Evolutionary conservation across 2,113 vertebrate species (phyloP), one percentile per base, ranked within the genome.

Genomic region (Arothron firmamentum): DNA sequence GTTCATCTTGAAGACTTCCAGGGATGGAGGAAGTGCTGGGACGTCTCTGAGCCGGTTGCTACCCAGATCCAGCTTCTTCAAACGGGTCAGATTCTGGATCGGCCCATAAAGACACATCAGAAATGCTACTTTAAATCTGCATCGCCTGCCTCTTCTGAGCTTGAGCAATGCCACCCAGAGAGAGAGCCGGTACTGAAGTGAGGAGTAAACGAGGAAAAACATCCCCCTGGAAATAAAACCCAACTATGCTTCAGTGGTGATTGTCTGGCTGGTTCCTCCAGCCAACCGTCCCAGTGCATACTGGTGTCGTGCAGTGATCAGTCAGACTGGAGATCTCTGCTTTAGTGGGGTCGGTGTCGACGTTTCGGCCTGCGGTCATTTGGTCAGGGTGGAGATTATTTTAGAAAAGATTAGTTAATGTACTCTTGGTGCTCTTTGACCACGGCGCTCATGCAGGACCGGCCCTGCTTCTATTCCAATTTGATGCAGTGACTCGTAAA

Each of bases 1-100:
- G 14, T 88, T 93, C 11, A 93, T 63, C 51, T 87, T 92, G 21
- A 94, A 87, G 61, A 93, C 89, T 66, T 92, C 80, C 34, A 93
- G 74, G 42, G 91, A 91, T 6, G 67, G 0, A 0, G 92, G 92
- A 55, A 93, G 84, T 0, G 25, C 57, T 1, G 92, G 92, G 70
- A 92, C 67, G 13, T 62, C 57, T 41, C 85, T 83, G 2, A 93
- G 81, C 2, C 16, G 79, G 79, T 93, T 94, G 47, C 79, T 85
- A 34, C 91, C 88, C 31, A 94, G 84, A 62, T 89, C 90, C 48
- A 93, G 79, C 25, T 59, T 79, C 73, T 87, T 93, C 70, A 94
- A 81, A 63, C 12, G 59, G 56, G 58, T 86, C 82, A 87, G 13
- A 52, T 80, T 85, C 87, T 88, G 20, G 12, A 72, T 15, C 34